A percentile compares a stretch with the other conserved stretches of the same genome.
These are phyloP conservation scores for Cyphomyrus discorhynchus DNA, from an alignment of 2,113 vertebrate genomes.

Conservation along the genomic window DNA sequence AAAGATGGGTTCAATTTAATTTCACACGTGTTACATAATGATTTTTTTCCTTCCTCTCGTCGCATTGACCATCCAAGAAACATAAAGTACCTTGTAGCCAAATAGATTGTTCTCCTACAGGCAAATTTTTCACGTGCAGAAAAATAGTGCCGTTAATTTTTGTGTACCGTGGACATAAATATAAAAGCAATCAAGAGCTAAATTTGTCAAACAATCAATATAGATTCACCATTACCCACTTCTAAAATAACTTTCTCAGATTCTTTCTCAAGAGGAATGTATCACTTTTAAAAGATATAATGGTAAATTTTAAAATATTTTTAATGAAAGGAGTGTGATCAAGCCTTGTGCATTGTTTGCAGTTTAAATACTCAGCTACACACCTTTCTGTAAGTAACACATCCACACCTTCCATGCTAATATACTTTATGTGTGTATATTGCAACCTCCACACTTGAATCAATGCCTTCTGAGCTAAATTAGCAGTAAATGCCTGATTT, in stretches of 20 bases:
- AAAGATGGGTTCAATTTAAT: slow-evolving; percentile 27
- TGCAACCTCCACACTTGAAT: not conserved
- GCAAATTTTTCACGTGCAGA: slow-evolving; percentile 6
- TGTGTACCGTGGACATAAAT: not conserved
- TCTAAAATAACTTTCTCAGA: not conserved
- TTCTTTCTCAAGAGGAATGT: not conserved
- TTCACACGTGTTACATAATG: slow-evolving; percentile 36
- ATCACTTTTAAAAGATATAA: not conserved
- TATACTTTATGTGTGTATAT: not conserved
- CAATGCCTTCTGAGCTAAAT: not conserved
- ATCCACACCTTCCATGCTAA: not conserved
- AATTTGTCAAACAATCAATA: not conserved
- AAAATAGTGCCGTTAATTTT: not conserved
- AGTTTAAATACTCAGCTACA: not conserved
- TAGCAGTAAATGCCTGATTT: not conserved
- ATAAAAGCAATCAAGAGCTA: not conserved
- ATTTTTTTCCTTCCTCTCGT: not conserved
- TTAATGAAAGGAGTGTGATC: not conserved
- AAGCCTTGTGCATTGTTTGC: not conserved
- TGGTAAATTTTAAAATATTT: not conserved
- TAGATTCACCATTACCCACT: not conserved
- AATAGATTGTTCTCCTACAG: not conserved
- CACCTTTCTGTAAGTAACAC: not conserved
- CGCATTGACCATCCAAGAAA: not conserved
- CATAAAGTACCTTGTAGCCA: slow-evolving; percentile 5